Conservation (phyloP, 2,888 invertebrate species). For the Chromoteleia sp. region DNA sequence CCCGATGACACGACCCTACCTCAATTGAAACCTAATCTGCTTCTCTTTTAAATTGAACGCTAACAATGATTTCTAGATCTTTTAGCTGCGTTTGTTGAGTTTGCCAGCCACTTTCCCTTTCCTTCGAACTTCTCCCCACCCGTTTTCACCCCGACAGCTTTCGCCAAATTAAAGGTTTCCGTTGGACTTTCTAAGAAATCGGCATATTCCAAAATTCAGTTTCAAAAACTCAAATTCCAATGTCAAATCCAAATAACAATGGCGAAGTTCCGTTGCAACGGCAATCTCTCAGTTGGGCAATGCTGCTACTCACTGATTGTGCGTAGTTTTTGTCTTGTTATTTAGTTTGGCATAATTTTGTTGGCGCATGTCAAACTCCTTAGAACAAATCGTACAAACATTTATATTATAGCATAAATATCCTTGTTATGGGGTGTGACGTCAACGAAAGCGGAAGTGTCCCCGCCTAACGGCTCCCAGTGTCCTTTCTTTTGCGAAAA, state of each 20-base stretch:
- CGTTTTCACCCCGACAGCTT: conserved; percentile 51
- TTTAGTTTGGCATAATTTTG: conserved; percentile 40
- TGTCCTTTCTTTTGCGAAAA: conserved; percentile 6
- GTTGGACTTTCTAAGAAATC: too few species aligned
- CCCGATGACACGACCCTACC: conserved; percentile 31
- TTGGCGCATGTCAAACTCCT: conserved; percentile 57
- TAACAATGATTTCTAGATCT: conserved; percentile 61
- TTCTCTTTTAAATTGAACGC: conserved; percentile 65
- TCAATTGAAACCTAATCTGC: conserved; percentile 53
- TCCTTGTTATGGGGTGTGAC: conserved; percentile 21
- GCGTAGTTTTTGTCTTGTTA: conserved; percentile 49
- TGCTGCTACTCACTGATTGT: conserved; percentile 61
- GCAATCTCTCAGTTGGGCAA: conserved; percentile 47
- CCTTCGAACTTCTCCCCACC: conserved; percentile 14
- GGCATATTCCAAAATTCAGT: too few species aligned
- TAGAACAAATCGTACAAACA: conserved; percentile 48
- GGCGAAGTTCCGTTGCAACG: conserved; percentile 21
- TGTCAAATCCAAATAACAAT: too few species aligned
- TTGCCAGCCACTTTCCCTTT: conserved; percentile 49
- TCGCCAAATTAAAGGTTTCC: conserved; percentile 46
- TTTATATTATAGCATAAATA: conserved; percentile 34
- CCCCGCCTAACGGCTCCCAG: too few species aligned
- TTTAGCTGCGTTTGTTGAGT: conserved; percentile 71
- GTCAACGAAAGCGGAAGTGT: too few species aligned
- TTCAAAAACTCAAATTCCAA: too few species aligned